Evolutionary conservation across 2,888 invertebrate species (phyloP).

Genomic region (Dorcus hopei): DNA sequence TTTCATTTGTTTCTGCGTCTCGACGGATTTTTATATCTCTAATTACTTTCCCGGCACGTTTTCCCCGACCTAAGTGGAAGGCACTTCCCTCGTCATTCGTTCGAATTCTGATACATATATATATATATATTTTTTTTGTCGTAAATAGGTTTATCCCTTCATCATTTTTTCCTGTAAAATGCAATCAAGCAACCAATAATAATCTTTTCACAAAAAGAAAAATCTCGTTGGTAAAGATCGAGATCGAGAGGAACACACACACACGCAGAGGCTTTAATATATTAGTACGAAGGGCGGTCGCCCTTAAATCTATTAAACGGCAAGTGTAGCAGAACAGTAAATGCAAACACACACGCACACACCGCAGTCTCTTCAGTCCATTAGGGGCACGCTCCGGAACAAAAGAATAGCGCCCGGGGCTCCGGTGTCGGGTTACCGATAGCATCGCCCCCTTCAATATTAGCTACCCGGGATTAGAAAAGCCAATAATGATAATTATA

Average conservation of each 20-base stretch:
- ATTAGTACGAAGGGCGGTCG: neutral
- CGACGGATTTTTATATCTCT: constrained; percentile 52
- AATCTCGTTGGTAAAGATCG: no score
- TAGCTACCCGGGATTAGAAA: constrained; percentile 45
- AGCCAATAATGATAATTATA: constrained; percentile 53
- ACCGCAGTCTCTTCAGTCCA: constrained; percentile 35
- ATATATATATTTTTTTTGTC: no score
- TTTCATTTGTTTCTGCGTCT: constrained; percentile 49
- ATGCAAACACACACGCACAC: constrained; percentile 3
- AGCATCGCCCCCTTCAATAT: constrained; percentile 37
- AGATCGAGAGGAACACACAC: no score
- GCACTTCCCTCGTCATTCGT: constrained; percentile 5
- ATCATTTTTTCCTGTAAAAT: no score
- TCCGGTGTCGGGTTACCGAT: constrained; percentile 46
- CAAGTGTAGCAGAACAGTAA: constrained; percentile 2
- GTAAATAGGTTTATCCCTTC: no score
- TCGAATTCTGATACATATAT: no score
- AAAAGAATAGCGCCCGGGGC: constrained; percentile 38
- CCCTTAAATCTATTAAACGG: constrained; percentile 3
- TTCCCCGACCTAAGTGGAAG: constrained; percentile 22
- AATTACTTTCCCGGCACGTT: constrained; percentile 51
- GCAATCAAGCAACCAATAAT: no score
- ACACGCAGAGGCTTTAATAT: no score
- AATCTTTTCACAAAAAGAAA: no score
- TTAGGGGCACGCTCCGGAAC: constrained; percentile 42